Conservation (phyloP, 2,888 invertebrate species). For the Ennomos fuscantarius region DNA sequence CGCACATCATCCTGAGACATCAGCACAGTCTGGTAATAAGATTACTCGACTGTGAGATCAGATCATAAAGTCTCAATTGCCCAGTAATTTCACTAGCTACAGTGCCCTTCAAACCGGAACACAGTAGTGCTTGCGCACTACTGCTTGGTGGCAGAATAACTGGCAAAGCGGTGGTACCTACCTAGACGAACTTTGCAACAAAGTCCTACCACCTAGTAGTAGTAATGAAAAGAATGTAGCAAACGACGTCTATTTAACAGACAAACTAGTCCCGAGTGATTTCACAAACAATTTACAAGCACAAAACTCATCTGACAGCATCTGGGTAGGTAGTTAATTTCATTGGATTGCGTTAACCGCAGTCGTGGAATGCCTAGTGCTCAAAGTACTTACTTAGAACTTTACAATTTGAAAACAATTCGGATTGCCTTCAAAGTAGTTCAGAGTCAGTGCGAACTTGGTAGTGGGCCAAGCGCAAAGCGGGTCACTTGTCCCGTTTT, state of each 20-base stretch:
- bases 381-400: slow-evolving; percentile 35
- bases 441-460: slow-evolving; percentile 32
- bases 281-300: slow-evolving; percentile 15
- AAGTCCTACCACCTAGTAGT: too few species aligned
- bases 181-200: too few species aligned
- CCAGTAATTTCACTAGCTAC: too few species aligned
- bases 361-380: slow-evolving; percentile 30
- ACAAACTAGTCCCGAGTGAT: background rate
- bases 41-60: too few species aligned
- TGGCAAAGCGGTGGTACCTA: too few species aligned
- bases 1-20: too few species aligned
- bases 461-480: slow-evolving; percentile 39
- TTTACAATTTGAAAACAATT: slow-evolving; percentile 39
- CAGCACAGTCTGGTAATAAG: too few species aligned
- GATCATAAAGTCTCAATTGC: too few species aligned
- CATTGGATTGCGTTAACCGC: slow-evolving; percentile 33
- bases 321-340: slow-evolving; percentile 28
- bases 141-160: too few species aligned
- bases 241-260: too few species aligned
- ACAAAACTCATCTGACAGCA: slow-evolving; percentile 16
- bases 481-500: slow-evolving; percentile 35
- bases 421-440: slow-evolving; percentile 20
- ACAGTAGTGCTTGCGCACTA: too few species aligned
- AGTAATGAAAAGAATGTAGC: slow-evolving; percentile 6
- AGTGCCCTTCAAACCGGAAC: too few species aligned